Conservation (phyloP, 2,113 vertebrate genomes). For the Entomyzon cyanotis region DNA sequence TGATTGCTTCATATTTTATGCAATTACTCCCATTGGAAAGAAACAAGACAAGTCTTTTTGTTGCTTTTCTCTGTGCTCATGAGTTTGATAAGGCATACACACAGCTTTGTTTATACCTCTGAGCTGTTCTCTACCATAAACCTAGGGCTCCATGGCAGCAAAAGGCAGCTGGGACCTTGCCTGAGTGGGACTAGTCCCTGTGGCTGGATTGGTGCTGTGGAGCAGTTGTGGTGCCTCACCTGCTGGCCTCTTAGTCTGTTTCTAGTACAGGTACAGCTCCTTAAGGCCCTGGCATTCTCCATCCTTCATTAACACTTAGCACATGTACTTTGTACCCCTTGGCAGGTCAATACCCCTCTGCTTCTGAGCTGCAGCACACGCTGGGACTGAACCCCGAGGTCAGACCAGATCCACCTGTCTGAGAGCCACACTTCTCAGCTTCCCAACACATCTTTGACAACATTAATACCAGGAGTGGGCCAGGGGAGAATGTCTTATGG, state of each 20-base stretch:
- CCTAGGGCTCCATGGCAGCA: not conserved
- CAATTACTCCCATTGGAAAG: not conserved
- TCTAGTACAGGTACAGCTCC: not conserved
- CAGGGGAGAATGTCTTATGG: not conserved
- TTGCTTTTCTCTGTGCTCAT: not conserved
- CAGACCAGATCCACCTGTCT: not conserved
- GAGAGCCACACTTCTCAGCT: not conserved
- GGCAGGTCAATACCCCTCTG: not conserved
- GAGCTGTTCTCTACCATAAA: not conserved
- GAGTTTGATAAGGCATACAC: not conserved
- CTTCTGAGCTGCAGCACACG: not conserved
- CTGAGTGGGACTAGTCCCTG: not conserved
- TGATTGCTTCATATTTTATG: constrained; percentile 22
- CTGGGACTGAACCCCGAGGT: not conserved
- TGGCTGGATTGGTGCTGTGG: not conserved
- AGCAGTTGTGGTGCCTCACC: not conserved
- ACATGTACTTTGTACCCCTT: not conserved
- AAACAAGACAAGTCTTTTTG: not conserved
- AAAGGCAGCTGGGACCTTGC: not conserved
- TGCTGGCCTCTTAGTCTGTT: not conserved
- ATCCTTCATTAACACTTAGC: fast-evolving
- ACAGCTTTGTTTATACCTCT: not conserved
- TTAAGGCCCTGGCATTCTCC: not conserved
- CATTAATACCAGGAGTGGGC: not conserved
- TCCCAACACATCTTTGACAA: not conserved